phyloP scores from a whole-genome alignment of 2,797 vertebrate genomes.

The Lepus townsendii region DNA sequence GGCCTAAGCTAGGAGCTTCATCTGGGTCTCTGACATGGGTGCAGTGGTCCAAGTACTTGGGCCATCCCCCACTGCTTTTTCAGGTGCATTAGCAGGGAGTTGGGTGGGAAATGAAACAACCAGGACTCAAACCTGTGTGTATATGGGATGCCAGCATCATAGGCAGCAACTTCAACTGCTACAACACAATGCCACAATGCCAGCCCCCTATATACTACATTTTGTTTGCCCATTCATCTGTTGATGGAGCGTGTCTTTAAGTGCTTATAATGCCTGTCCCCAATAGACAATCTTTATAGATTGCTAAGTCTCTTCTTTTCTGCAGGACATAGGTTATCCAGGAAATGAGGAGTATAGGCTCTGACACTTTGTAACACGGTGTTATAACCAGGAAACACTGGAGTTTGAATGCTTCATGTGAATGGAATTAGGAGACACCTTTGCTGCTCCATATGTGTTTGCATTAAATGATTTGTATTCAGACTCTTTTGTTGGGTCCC shows the following conservation, averaged over 20 bases:
- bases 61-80: too few relatives aligned
- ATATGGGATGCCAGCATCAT: too few relatives aligned
- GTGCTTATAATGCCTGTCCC: background rate
- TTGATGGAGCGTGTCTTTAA: background rate
- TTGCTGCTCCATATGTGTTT: background rate
- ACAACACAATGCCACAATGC: too few relatives aligned
- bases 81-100: too few relatives aligned
- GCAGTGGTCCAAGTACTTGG: too few relatives aligned
- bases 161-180: too few relatives aligned
- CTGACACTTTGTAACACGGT: background rate
- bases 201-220: too few relatives aligned
- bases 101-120: too few relatives aligned
- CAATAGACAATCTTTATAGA: background rate
- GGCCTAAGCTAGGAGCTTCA: too few relatives aligned
- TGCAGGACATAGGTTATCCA: background rate
- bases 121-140: too few relatives aligned
- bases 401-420: background rate
- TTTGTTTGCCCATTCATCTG: background rate
- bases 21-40: too few relatives aligned
- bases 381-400: background rate
- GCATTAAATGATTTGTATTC: background rate
- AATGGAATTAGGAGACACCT: background rate
- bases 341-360: background rate
- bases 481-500: background rate
- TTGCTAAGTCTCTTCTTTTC: background rate